Base-by-base conservation (phyloP, 2,113 vertebrate species). In the Ploceus nigricollis region DNA sequence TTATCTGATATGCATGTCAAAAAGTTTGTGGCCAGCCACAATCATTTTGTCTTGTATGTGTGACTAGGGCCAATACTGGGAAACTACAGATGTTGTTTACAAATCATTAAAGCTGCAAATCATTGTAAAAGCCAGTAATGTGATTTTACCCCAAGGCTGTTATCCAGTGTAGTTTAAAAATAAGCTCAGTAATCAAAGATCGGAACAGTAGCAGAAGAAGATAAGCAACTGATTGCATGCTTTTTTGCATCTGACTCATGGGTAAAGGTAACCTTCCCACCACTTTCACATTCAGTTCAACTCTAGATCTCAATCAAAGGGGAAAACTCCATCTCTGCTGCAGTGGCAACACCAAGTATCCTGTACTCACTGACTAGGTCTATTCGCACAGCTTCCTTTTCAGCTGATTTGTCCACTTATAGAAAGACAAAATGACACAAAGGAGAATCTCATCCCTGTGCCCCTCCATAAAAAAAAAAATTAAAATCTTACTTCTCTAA, bases 401-500 rank as follows among this genome's bases (percentile, higher is more conserved):
- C 51, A 79, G 33, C 7, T 57, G 7, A 84, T 48, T 19, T 58
- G 6, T 58, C 25, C 69, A 64, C 28, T 60, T 76, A 30, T 0
- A 56, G 25, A 64, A 83, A 45, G 10, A 42, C 31, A 79, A 85
- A 91, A 14, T 6, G 4, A 87, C 11, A 50, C 22, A 7, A 60
- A 33, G 3, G 8, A 53, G 11, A 57, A 61, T 30, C 3, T 33
- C 28, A 33, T 35, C 48, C 7, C 14, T 44, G 15, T 45, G 7
- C 3, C 8, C 3, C 13, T 57, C 14, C 6, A 44, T 35, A 68
- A 56, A 28, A 51, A n/a, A 50, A 63, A 33, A 39, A 21, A 18
- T 50, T 0, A 25, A 79, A 79, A 85, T 35, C 94, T 84, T 96
- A 98, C 98, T 94, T 97, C 65, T 61, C 78, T 51, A 95, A 25